phyloP scores from a whole-genome alignment of 1,140 invertebrate genomes.

The Heterodera carotae region DNA sequence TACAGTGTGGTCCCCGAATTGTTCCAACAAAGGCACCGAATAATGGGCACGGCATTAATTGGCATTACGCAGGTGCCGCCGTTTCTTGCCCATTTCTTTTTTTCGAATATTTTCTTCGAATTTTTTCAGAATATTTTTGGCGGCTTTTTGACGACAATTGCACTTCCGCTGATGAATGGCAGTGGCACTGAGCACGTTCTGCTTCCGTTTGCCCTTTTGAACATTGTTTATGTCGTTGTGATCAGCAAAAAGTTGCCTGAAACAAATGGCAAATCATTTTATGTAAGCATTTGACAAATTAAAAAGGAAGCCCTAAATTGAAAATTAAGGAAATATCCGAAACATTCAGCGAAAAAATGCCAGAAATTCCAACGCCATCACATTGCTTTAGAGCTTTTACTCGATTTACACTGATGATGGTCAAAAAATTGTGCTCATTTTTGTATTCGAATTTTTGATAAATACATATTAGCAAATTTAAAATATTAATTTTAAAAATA shows the following conservation, averaged over 20 bases:
- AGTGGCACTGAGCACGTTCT: slow-evolving; percentile 47
- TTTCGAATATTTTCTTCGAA: slow-evolving; percentile 2
- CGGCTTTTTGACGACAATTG: slow-evolving; percentile 42
- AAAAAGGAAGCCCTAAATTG: slow-evolving; percentile 3
- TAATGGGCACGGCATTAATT: slow-evolving; percentile 46
- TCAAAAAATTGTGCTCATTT: neutral
- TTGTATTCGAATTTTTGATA: too few relatives aligned
- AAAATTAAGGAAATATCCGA: slow-evolving; percentile 25
- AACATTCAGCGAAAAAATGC: slow-evolving; percentile 8
- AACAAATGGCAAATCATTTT: slow-evolving; percentile 50
- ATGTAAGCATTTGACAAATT: slow-evolving; percentile 26
- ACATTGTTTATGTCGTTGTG: slow-evolving; percentile 44
- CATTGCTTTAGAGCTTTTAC: neutral
- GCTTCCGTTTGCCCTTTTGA: slow-evolving; percentile 46
- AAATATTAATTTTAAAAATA: too few relatives aligned
- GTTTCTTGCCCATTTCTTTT: slow-evolving; percentile 2
- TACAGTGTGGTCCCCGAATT: slow-evolving; percentile 49
- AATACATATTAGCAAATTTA: neutral
- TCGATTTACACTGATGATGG: neutral
- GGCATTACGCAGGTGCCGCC: slow-evolving; percentile 47
- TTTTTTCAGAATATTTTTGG: slow-evolving; percentile 46
- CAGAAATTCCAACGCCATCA: neutral
- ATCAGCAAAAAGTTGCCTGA: slow-evolving; percentile 43
- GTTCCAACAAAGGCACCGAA: slow-evolving; percentile 44
- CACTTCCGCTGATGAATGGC: slow-evolving; percentile 43